Conservation (phyloP, 2,888 invertebrate genomes). For the Cylindroiulus punctatus region DNA sequence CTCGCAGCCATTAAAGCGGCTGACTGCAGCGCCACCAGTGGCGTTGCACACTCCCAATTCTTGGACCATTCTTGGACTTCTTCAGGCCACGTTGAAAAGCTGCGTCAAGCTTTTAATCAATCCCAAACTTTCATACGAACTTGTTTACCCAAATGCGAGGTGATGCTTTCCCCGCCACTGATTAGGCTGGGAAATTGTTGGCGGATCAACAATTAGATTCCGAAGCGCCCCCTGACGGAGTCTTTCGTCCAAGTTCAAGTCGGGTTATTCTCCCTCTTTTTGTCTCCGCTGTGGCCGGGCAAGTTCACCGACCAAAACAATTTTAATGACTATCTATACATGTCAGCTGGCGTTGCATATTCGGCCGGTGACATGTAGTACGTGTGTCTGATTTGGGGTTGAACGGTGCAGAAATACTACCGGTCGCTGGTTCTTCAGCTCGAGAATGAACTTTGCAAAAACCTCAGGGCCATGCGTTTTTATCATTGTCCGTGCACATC, state of each 20-base stretch:
- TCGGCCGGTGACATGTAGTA: slow-evolving; percentile 1
- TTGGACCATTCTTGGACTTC: not conserved
- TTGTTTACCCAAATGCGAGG: not conserved
- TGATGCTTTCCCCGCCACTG: not conserved
- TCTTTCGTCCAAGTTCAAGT: not conserved
- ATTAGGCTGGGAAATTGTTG: not conserved
- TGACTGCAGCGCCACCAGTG: too few species aligned
- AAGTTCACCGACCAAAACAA: slow-evolving; percentile 38
- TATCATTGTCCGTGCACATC: not conserved
- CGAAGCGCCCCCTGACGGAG: not conserved
- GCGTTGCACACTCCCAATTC: not conserved
- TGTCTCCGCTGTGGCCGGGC: not conserved
- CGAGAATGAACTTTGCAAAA: not conserved
- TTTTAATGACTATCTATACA: slow-evolving; percentile 42
- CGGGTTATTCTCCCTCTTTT: slow-evolving; percentile 38
- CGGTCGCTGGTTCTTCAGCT: not conserved
- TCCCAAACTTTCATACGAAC: not conserved
- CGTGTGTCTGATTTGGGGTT: not conserved
- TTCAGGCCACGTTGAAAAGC: too few species aligned
- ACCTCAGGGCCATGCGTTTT: not conserved
- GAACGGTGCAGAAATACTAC: not conserved
- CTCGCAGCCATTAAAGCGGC: too few species aligned
- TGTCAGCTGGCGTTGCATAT: slow-evolving; percentile 23
- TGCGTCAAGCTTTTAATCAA: slow-evolving; percentile 7
- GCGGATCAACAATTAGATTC: not conserved